These are phyloP conservation scores for Globodera rostochiensis DNA, from an alignment of 1,140 invertebrate genomes.

Conservation along the genomic window DNA sequence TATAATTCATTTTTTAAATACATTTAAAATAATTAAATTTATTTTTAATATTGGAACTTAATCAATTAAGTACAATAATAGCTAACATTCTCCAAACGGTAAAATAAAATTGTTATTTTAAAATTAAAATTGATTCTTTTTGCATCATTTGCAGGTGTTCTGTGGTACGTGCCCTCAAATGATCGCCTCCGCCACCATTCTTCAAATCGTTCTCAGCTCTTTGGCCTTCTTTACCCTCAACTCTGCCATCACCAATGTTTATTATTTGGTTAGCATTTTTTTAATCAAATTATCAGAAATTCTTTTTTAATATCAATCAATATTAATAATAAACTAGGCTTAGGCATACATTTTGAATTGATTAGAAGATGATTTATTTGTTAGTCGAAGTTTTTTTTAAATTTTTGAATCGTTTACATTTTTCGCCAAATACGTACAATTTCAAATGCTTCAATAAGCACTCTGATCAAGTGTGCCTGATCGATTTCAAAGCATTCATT, in stretches of 20 bases:
- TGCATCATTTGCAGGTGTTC: background rate
- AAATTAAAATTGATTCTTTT: background rate
- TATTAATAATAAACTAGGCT: too few relatives aligned
- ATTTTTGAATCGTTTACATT: too few relatives aligned
- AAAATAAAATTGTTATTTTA: background rate
- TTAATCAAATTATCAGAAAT: background rate
- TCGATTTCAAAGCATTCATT: too few relatives aligned
- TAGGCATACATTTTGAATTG: too few relatives aligned
- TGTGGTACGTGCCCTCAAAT: constrained; percentile 39
- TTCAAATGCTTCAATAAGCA: too few relatives aligned
- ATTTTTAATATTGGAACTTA: too few relatives aligned
- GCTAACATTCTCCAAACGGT: background rate
- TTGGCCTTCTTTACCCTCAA: constrained; percentile 60
- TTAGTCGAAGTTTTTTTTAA: too few relatives aligned
- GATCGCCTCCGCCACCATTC: constrained; percentile 51
- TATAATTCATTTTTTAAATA: background rate
- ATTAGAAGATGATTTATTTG: too few relatives aligned
- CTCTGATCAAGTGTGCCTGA: too few relatives aligned
- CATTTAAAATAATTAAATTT: constrained; percentile 1
- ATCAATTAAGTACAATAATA: background rate
- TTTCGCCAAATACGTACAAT: too few relatives aligned
- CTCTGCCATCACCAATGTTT: constrained; percentile 62
- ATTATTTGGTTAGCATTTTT: constrained; percentile 52
- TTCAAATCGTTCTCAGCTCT: constrained; percentile 58
- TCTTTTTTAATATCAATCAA: background rate